A percentile compares a stretch with the other conserved stretches of the same genome.
These are phyloP conservation scores for Tenthredo amoena DNA, from an alignment of 2,888 invertebrate genomes.

Conservation along the genomic window DNA sequence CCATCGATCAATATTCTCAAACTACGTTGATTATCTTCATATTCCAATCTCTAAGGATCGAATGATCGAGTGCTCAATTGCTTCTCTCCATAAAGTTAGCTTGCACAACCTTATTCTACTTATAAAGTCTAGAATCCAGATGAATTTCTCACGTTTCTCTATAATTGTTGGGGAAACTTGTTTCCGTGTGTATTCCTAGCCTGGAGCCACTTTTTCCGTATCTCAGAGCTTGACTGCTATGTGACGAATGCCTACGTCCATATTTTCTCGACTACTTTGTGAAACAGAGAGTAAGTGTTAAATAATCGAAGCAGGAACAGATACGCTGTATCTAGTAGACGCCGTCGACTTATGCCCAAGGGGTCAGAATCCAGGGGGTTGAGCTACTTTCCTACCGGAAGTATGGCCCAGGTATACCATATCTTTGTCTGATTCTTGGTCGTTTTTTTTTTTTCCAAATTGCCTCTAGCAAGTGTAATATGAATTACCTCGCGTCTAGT, in stretches of 20 bases:
- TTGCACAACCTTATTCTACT: neutral
- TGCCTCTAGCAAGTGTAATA: neutral
- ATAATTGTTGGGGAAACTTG: slow-evolving; percentile 7
- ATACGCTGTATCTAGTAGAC: neutral
- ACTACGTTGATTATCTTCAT: no score
- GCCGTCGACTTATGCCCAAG: neutral
- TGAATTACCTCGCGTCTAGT: neutral
- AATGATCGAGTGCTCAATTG: neutral
- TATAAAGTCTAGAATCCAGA: neutral
- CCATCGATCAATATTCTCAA: neutral
- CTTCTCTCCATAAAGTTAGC: neutral
- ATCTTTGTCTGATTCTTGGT: neutral
- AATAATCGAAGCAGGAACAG: slow-evolving; percentile 24
- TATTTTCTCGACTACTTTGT: neutral
- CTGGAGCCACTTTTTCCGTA: slow-evolving; percentile 1
- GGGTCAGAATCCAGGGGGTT: neutral
- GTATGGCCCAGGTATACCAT: slow-evolving; percentile 1
- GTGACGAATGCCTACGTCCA: neutral
- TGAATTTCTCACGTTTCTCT: neutral
- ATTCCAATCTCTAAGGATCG: neutral
- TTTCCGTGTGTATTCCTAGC: neutral
- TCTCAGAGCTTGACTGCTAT: neutral
- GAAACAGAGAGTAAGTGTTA: neutral
- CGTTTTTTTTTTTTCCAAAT: slow-evolving; percentile 12
- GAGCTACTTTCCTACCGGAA: slow-evolving; percentile 29